phyloP scores from a whole-genome alignment of 37 sponge, comb jelly and placozoan species.

The Beroe forskalii region DNA sequence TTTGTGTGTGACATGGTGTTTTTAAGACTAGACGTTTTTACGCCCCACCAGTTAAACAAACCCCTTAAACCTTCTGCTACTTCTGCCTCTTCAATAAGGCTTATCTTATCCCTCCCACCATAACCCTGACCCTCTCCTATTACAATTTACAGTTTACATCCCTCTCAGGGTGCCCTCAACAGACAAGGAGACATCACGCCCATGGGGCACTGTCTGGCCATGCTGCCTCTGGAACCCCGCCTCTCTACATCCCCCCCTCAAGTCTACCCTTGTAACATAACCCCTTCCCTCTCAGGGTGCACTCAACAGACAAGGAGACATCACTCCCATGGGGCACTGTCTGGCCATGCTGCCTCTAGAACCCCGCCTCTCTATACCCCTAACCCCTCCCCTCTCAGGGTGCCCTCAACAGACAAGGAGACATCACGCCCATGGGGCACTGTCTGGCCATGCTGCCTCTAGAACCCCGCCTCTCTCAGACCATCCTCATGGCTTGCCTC shows the following conservation, averaged over 20 bases:
- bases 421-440: conserved; percentile 63
- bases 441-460: conserved; percentile 60
- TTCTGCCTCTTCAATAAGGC: too few relatives aligned
- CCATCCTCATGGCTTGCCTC: conserved; percentile 28
- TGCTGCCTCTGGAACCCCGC: conserved; percentile 49
- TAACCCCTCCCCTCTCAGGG: conserved; percentile 52
- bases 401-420: conserved; percentile 42
- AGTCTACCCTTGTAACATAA: too few relatives aligned
- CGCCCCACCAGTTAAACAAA: too few relatives aligned
- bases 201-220: conserved; percentile 47
- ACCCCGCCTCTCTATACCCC: conserved; percentile 23
- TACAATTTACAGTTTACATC: too few relatives aligned
- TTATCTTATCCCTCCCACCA: too few relatives aligned
- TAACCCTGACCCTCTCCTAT: conserved; percentile 10
- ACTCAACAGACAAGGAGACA: neutral
- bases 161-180: conserved; percentile 31
- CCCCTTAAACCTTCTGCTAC: too few relatives aligned
- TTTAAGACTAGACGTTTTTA: neutral
- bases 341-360: conserved; percentile 52
- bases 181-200: conserved; percentile 40
- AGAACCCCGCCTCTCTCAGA: conserved; percentile 35
- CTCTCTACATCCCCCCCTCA: conserved; percentile 12
- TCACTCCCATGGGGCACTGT: conserved; percentile 58
- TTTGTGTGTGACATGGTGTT: neutral
- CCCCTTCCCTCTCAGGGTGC: conserved; percentile 46